phyloP scores from a whole-genome alignment of 2,113 vertebrate species.

The Thalassarche chlororhynchos region DNA sequence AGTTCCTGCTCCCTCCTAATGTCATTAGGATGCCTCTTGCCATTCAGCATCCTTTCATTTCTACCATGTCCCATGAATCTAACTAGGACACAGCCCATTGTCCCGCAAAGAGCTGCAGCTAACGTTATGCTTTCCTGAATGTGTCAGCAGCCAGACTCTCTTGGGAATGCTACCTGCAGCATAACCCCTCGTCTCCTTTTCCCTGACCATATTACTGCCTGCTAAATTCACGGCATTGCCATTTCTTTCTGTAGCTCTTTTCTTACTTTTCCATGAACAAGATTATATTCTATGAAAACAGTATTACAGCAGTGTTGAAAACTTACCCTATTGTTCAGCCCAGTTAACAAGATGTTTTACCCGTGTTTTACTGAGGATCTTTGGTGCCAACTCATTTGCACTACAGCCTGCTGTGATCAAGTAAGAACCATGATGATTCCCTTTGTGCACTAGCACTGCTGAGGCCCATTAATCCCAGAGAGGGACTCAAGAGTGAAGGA shows the following conservation, averaged over 20 bases:
- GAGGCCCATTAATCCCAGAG: not conserved
- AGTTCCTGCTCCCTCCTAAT: not conserved
- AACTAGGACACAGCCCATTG: not conserved
- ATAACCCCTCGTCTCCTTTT: not conserved
- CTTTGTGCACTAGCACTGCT: not conserved
- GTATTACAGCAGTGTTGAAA: constrained; percentile 44
- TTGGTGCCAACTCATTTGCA: not conserved
- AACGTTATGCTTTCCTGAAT: not conserved
- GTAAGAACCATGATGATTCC: not conserved
- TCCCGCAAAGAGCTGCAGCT: not conserved
- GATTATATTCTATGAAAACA: constrained; percentile 50
- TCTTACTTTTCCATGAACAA: constrained; percentile 25
- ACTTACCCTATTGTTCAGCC: constrained; percentile 10
- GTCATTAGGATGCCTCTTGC: not conserved
- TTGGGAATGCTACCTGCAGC: not conserved
- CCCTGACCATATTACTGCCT: not conserved
- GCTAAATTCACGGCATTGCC: not conserved
- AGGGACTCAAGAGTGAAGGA: not conserved
- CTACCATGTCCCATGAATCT: not conserved
- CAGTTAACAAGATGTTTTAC: not conserved
- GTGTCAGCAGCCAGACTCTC: not conserved
- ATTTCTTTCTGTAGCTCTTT: not conserved
- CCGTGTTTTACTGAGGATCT: not conserved
- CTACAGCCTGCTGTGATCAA: not conserved
- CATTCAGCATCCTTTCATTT: not conserved